Evolutionary conservation across 2,113 vertebrate species (phyloP), one percentile per base, ranked within the genome.

Genomic region (Pygathrix nemaeus): DNA sequence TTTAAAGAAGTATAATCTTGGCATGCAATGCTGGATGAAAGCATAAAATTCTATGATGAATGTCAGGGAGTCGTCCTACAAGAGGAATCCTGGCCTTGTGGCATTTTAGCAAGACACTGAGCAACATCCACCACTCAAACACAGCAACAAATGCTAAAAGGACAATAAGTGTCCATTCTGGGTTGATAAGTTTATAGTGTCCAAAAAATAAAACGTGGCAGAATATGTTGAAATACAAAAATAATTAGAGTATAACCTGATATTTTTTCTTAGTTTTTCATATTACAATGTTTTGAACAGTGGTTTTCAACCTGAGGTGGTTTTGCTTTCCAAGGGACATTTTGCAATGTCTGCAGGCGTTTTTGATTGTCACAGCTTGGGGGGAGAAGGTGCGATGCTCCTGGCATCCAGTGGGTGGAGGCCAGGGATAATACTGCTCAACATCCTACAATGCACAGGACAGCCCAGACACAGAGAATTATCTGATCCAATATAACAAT

Each of bases 221-320:
- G 97, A 82, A 85, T 96, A 89, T 96, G 70, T 90, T 57, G 95
- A 97, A 97, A 97, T 78, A 97, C 88, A 43, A 85, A 96, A 98
- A 92, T 27, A 87, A 88, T 88, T 85, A 72, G 45, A 95, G 72
- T 94, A 96, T 92, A 96, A 95, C 92, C 52, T 83, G 80, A 91
- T 96, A 95, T 90, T 86, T 70, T 97, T 96, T 94, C 85, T 93
- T 57, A 12, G 20, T 38, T 93, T 93, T 72, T 96, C 27, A 45
- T 78, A 35, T 43, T 27, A 83, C 2, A 18, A 4, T 79, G 14
- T 68, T 76, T 52, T 64, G 25, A 92, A 45, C 13, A 48, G 43
- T 70, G 38, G 14, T 76, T 81, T 92, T 86, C 79, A 85, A 48
- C 20, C 14, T 38, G 35, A 38, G 5, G 11, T 70, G 17, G 9